Base-by-base conservation (phyloP, 35 echinoderm and acorn worm genomes). In the Patiria miniata region DNA sequence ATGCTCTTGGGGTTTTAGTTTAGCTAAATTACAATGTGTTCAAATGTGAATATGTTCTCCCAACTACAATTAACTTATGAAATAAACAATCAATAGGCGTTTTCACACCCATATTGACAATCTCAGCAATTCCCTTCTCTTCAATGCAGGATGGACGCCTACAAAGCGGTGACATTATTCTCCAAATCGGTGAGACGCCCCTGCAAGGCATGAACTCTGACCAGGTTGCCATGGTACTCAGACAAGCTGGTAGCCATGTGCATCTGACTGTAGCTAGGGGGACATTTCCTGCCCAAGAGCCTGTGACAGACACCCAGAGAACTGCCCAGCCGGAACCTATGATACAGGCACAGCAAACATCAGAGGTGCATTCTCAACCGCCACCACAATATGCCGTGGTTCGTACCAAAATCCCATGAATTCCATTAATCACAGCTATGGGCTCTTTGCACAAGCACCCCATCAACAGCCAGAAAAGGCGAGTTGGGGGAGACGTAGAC, bases 161-260 rank as follows among this genome's bases (percentile, higher is more conserved):
- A 39, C 79, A 94, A 52, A 99, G 92, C 80, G 92, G 96, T 16
- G 96, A 99, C 80, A 88, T 91, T 53, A 99, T 99, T 61, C 87
- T 99, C 8, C 85, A 91, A 21, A 99, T 99, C 42, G 92, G 96
- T 21, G 96, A 99, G 16, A 99, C 93, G 0, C 91, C 52, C 61
- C 87, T 99, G 15, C 79, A 94, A 28, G 96, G 96, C 28, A 95
- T 92, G 89, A 95, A 81, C 81, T 94, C 92, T 85, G 89, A 91
- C 19, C 80, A 99, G 83, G 96, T 99, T 0, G 96, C 96, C 55
- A 77, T 37, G 0, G 93, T 99, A 51, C 89, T 99, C n/a, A 89
- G 92, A 23, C 89, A 99, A 57, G 91, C 96, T 26, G 96, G 96
- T 32, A 99, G 58, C 82, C 78, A 89, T 19, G 96, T 99, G 5